Evolutionary conservation across 2,113 vertebrate genomes (phyloP), one percentile per base, ranked within the genome.

Genomic region (Callipepla squamata): DNA sequence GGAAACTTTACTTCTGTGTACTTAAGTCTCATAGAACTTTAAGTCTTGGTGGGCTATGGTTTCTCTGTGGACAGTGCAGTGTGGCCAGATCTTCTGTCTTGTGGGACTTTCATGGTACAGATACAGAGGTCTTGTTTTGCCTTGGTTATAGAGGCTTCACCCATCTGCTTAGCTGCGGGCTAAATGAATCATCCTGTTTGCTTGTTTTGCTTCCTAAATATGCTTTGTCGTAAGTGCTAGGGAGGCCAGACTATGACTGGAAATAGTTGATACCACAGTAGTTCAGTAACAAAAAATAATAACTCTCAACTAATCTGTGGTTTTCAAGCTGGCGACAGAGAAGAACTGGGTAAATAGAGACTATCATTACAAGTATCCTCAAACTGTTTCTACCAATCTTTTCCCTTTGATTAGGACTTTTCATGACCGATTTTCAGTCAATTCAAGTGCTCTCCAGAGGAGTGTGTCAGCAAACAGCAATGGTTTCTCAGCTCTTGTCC

Each of bases 171-270:
- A 93, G 42, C 42, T 89, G 63, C 17, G 44, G 92, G 34, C 50
- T 38, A 77, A 45, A 57, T 94, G 81, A 94, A 51, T 94, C 94
- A 96, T 61, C 34, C 59, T 91, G 81, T 91, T 96, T 93, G 81
- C 62, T 96, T 95, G 30, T 36, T 90, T 95, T 96, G 91, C 82
- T 76, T 94, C 58, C 48, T 62, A 83, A 80, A 84, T 44, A 9
- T 67, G 22, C 68, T 85, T 75, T 1, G 0, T 83, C 79, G 28
- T 65, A 80, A 83, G n/a, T n/a, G 40, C 55, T 86, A n/a, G 59
- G 40, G 61, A 83, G 85, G 82, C 34, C 76, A 87, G 51, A 40
- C 61, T 85, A 0, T 91, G 89, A 93, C 93, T 92, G 89, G 93
- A 96, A 95, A 65, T 34, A 83, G 40, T 68, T 65, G 51, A 57